phyloP scores from a whole-genome alignment of 2,113 vertebrate genomes.

The Alosa alosa region DNA sequence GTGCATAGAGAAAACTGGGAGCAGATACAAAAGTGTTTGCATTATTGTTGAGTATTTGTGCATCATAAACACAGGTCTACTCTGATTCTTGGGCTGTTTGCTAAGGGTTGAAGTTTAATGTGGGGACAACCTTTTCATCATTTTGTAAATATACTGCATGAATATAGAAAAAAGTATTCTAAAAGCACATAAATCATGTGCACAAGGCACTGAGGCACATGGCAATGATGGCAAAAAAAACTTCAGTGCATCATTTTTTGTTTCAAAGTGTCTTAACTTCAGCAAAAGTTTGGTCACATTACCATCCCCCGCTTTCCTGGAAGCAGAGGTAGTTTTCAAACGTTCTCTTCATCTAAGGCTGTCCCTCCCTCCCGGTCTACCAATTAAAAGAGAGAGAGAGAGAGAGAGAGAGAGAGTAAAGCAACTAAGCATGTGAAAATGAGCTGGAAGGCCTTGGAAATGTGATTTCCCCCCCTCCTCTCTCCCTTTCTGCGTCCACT shows the following conservation, averaged over 20 bases:
- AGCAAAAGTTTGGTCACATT: neutral
- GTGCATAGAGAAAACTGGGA: too few species aligned
- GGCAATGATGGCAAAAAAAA: neutral
- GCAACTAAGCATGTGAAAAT: neutral
- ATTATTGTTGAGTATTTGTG: too few species aligned
- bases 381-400: neutral
- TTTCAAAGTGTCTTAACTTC: neutral
- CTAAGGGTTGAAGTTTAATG: too few species aligned
- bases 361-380: neutral
- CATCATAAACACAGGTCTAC: too few species aligned
- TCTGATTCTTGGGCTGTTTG: too few species aligned
- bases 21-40: too few species aligned
- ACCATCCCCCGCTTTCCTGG: neutral
- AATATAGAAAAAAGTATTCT: neutral
- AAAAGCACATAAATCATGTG: neutral
- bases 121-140: neutral
- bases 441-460: neutral
- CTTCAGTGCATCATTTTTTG: neutral
- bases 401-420: too few species aligned
- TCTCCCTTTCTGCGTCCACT: neutral
- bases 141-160: neutral
- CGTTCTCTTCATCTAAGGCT: neutral
- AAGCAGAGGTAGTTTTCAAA: neutral
- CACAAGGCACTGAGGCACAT: too few species aligned
- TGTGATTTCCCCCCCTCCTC: neutral